Evolutionary conservation across 2,113 vertebrate genomes (phyloP), one percentile per base, ranked within the genome.

Genomic region (Myodes glareolus): DNA sequence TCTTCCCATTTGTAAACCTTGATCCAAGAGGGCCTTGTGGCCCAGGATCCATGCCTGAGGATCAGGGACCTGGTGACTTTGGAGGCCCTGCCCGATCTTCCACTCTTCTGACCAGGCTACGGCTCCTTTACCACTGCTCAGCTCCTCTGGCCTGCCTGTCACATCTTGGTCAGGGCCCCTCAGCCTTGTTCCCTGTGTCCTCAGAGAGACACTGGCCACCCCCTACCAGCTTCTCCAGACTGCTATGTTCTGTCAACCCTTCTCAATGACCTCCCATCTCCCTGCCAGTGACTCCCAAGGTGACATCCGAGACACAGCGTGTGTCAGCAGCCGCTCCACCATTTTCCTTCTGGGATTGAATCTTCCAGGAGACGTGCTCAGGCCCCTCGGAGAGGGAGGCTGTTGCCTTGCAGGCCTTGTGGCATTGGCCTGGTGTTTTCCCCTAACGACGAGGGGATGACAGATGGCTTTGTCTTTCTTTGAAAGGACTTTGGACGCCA

Each of bases 321-420:
- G 13, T 21, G 6, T 7, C 4, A 3, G 50, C 42, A 9, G 23
- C n/a, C 0, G 5, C 33, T 27, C 55, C 42, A 10, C 47, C 29
- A 2, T 14, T 58, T 11, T 31, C 16, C 45, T 88, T 63, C 27
- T 52, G 50, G 7, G 61, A 33, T 11, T 10, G 39, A 12, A 9
- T 12, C 19, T 27, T 47, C 39, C 10, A 23, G 0, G 8, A 50
- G 14, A 19, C 5, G 13, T 58, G 42, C n/a, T 9, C 67, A 31
- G 31, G 9, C 33, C 55, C 39, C 58, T 33, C 36, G 7, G 4
- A 63, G 75, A n/a, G 0, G 33, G 50, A 65, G 75, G 2, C 58
- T 1, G 13, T 27, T 2, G 0, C 6, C 16, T 25, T 47, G 50
- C 50, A 31, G 58, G 33, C 42, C 67, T 77, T 25, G 0, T 3